Evolutionary conservation across 2,888 invertebrate species (phyloP).

Genomic region (Lasioglossum morio): DNA sequence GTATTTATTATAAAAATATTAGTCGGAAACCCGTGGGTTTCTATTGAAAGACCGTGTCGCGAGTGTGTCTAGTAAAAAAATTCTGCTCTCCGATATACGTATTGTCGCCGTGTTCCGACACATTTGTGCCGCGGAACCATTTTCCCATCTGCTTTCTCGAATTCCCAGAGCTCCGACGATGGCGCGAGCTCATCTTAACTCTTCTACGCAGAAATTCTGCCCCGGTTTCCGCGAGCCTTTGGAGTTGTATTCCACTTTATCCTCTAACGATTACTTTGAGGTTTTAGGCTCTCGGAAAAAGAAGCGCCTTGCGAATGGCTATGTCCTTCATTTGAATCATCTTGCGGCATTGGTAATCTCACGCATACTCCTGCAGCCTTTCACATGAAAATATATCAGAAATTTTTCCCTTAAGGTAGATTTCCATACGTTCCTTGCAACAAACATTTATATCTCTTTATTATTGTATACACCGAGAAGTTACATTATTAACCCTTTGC

Average conservation of each 20-base stretch:
- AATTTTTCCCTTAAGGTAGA: background rate
- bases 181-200: conserved; percentile 51
- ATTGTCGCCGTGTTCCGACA: conserved; percentile 37
- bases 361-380: background rate
- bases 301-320: conserved; percentile 6
- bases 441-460: background rate
- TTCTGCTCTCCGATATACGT: background rate
- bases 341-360: background rate
- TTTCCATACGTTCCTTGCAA: background rate
- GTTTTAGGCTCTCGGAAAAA: background rate
- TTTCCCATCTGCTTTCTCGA: conserved; percentile 34
- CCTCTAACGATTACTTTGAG: conserved; percentile 40
- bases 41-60: background rate
- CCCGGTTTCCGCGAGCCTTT: conserved; percentile 21
- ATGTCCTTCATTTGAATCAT: background rate
- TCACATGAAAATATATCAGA: background rate
- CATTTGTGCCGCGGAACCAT: conserved; percentile 16
- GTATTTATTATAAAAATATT: conserved; percentile 2
- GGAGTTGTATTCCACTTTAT: conserved; percentile 34
- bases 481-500: too few relatives aligned
- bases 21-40: background rate
- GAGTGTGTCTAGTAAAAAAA: conserved; percentile 23
- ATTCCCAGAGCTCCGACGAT: conserved; percentile 29
- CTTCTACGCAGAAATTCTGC: conserved; percentile 28
- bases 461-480: too few relatives aligned